These are phyloP conservation scores for Thymallus thymallus DNA, from an alignment of 2,113 vertebrate species.

Conservation along the genomic window DNA sequence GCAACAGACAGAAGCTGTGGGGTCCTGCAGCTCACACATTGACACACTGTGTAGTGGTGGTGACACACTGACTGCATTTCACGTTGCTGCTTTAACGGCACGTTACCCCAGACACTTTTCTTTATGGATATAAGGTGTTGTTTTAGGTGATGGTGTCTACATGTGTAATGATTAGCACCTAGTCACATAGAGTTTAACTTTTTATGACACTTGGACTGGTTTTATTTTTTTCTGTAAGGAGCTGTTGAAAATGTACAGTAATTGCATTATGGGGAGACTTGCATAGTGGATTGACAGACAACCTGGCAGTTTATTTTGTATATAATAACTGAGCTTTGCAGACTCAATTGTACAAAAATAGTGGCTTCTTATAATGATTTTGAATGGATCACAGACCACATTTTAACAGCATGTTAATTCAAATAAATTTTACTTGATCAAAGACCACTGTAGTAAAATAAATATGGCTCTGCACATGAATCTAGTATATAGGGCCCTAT, in stretches of 20 bases:
- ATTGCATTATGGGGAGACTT: background rate
- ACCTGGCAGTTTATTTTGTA: conserved; percentile 45
- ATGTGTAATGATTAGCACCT: conserved; percentile 17
- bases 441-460: conserved; percentile 61
- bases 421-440: conserved; percentile 67
- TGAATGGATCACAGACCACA: conserved; percentile 47
- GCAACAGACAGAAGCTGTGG: conserved; percentile 38
- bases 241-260: background rate
- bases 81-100: conserved; percentile 50
- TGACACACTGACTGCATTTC: conserved; percentile 43
- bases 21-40: conserved; percentile 55
- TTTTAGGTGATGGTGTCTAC: conserved; percentile 11
- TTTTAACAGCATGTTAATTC: conserved; percentile 62
- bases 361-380: conserved; percentile 47
- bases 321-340: conserved; percentile 33
- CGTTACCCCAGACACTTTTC: conserved; percentile 33
- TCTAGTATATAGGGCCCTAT: too few relatives aligned
- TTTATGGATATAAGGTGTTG: conserved; percentile 44
- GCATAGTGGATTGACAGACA: conserved; percentile 12
- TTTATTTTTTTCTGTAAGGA: background rate
- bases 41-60: conserved; percentile 8
- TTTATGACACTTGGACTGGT: background rate
- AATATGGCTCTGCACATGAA: conserved; percentile 67
- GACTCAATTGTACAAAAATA: conserved; percentile 39
- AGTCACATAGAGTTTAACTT: background rate